phyloP scores from a whole-genome alignment of 2,113 vertebrate genomes.

The Spheniscus mendiculus region DNA sequence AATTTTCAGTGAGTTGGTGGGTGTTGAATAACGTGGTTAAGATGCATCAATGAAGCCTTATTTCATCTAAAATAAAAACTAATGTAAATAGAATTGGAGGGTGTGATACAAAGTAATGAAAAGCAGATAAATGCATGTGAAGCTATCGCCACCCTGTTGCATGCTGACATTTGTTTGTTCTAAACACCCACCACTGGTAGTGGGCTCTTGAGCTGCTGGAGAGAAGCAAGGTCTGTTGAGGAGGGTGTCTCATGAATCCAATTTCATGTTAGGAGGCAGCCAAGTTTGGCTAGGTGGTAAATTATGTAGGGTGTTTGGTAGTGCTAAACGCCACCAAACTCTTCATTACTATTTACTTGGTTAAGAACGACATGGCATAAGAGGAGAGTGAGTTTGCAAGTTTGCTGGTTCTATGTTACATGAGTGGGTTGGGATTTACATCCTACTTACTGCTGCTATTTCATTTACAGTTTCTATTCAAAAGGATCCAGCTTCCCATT shows the following conservation, averaged over 20 bases:
- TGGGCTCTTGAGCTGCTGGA: not conserved
- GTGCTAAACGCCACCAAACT: not conserved
- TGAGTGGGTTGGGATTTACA: not conserved
- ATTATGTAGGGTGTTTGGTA: not conserved
- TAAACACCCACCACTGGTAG: not conserved
- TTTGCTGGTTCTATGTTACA: not conserved
- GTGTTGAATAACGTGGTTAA: constrained; percentile 41
- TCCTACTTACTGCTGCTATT: not conserved
- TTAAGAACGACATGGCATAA: not conserved
- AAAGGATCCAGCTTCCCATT: not conserved
- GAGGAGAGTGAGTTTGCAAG: not conserved
- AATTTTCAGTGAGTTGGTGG: constrained; percentile 59
- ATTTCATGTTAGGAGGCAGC: not conserved
- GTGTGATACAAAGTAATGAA: constrained; percentile 8
- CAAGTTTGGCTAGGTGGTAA: not conserved
- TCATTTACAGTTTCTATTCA: not conserved
- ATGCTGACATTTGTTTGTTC: not conserved
- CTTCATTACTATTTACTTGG: not conserved
- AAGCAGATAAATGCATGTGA: not conserved
- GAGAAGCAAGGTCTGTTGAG: not conserved
- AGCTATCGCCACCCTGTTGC: not conserved
- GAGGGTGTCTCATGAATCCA: not conserved
- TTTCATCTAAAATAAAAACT: not conserved
- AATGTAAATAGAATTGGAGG: constrained; percentile 7
- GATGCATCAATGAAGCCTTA: constrained; percentile 15